Evolutionary conservation across 2,113 vertebrate genomes (phyloP).

Genomic region (Abramis brama): DNA sequence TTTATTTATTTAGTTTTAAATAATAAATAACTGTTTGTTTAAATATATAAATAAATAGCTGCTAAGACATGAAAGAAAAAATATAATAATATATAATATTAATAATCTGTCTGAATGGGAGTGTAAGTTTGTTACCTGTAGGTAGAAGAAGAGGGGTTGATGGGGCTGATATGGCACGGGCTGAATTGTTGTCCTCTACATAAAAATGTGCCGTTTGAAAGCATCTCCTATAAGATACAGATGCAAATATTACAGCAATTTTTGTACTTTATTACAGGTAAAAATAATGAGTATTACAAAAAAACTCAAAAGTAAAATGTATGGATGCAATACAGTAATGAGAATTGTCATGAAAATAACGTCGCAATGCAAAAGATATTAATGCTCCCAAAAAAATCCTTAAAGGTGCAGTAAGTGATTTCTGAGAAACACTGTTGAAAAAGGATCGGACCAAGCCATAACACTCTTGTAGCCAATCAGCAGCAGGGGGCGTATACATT

Average conservation of each 20-base stretch:
- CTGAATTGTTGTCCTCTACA: constrained; percentile 90
- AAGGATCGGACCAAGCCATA: no score
- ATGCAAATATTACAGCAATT: neutral
- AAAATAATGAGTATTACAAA: neutral
- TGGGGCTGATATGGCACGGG: constrained; percentile 86
- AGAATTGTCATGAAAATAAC: neutral
- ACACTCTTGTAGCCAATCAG: no score
- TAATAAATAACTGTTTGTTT: neutral
- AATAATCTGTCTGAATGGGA: no score
- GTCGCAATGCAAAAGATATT: no score
- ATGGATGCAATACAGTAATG: neutral
- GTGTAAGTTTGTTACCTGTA: constrained; percentile 78
- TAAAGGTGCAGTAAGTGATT: no score
- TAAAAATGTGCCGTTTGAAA: constrained; percentile 96
- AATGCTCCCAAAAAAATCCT: no score
- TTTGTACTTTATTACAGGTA: neutral
- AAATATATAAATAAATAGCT: neutral
- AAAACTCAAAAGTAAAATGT: neutral
- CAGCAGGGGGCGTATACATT: no score
- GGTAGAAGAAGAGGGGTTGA: constrained; percentile 89
- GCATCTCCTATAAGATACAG: constrained; percentile 83
- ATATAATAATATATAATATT: neutral
- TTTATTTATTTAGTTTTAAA: no score
- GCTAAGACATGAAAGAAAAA: neutral
- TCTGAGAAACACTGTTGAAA: no score